A percentile compares a stretch with the other conserved stretches of the same genome.
Conservation (phyloP, 2,888 invertebrate species). For the Coecobrya sp. region DNA sequence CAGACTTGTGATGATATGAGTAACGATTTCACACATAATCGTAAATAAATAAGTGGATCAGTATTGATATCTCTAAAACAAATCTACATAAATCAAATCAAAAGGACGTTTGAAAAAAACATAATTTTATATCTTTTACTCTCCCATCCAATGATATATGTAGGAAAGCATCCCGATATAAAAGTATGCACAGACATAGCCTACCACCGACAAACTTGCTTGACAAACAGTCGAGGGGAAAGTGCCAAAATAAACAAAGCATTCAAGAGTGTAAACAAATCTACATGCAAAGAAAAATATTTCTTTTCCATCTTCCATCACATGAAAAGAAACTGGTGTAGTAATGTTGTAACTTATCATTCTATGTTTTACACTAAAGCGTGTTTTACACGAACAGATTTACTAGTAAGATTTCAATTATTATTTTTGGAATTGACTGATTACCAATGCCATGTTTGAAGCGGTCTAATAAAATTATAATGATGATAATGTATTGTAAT, state of each 20-base stretch:
- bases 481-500: no score
- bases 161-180: no score
- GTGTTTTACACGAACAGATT: no score
- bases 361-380: no score
- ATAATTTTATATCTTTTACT: background rate
- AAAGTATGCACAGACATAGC: no score
- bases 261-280: slow-evolving; percentile 47
- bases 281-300: slow-evolving; percentile 1
- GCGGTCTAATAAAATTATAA: background rate
- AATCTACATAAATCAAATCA: slow-evolving; percentile 31
- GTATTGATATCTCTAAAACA: slow-evolving; percentile 25
- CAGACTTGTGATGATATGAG: background rate
- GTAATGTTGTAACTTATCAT: background rate
- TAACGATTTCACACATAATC: slow-evolving; percentile 46
- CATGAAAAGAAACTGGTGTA: background rate
- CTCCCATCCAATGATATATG: background rate
- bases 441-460: background rate
- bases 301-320: background rate
- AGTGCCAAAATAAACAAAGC: slow-evolving; percentile 71
- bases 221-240: slow-evolving; percentile 58
- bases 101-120: background rate
- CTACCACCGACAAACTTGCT: background rate
- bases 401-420: no score
- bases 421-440: background rate
- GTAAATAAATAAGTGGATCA: slow-evolving; percentile 53